A percentile compares a stretch with the other conserved stretches of the same genome.
phyloP scores from a whole-genome alignment of 2,113 vertebrate species.

The Solea senegalensis region DNA sequence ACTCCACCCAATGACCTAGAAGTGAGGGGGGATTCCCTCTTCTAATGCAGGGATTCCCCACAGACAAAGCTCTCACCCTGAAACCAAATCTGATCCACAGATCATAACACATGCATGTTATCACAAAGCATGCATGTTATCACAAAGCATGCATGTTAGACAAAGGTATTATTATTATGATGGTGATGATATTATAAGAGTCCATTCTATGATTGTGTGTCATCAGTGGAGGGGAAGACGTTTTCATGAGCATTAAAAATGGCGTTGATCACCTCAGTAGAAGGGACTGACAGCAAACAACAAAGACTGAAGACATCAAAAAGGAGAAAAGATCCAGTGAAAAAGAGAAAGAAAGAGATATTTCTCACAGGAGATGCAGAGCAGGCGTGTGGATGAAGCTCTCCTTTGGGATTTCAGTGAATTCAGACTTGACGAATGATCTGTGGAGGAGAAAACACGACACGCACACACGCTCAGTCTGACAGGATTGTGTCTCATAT shows the following conservation, averaged over 20 bases:
- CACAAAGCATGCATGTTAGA: too few relatives aligned
- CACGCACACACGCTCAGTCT: too few relatives aligned
- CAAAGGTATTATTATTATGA: background rate
- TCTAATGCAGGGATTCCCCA: conserved; percentile 45
- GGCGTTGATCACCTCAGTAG: conserved; percentile 60
- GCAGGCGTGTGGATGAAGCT: conserved; percentile 93
- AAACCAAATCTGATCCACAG: background rate
- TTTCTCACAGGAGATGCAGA: conserved; percentile 97
- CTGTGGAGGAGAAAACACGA: conserved; percentile 76
- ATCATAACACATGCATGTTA: background rate
- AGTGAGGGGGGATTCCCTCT: conserved; percentile 39
- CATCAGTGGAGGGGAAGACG: conserved; percentile 5
- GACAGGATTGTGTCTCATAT: too few relatives aligned
- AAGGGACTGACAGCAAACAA: conserved; percentile 42
- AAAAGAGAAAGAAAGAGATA: background rate
- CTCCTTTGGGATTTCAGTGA: conserved; percentile 81
- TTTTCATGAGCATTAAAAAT: conserved; percentile 56
- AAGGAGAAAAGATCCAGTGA: conserved; percentile 22
- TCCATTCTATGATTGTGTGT: background rate
- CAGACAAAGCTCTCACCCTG: conserved; percentile 6
- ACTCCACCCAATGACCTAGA: conserved; percentile 18
- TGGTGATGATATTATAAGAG: too few relatives aligned
- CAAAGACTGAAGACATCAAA: conserved; percentile 65
- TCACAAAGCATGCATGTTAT: too few relatives aligned
- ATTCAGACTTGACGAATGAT: conserved; percentile 83